These are phyloP conservation scores for Syrmaticus mikado DNA, from an alignment of 2,113 vertebrate genomes.

Conservation along the genomic window DNA sequence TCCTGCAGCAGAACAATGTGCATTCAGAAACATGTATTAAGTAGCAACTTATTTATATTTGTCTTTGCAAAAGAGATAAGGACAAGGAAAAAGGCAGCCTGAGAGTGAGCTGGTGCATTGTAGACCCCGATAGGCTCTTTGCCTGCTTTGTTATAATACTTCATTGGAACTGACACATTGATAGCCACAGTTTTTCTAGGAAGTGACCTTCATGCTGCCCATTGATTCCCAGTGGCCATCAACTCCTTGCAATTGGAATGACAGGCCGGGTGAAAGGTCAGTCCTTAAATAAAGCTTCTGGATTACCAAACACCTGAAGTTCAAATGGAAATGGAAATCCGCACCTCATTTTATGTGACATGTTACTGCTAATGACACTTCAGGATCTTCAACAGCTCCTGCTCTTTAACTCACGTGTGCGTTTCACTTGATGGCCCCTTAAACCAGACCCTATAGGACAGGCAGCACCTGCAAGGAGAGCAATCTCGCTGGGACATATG, in stretches of 20 bases:
- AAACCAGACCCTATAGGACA: not conserved
- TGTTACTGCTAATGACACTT: conserved; percentile 69
- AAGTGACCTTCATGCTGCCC: conserved; percentile 86
- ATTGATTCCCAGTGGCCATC: conserved; percentile 86
- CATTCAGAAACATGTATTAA: not conserved
- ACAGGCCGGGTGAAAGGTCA: conserved; percentile 87
- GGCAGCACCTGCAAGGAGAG: not conserved
- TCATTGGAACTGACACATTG: conserved; percentile 88
- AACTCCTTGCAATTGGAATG: conserved; percentile 81
- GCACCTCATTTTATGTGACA: conserved; percentile 73
- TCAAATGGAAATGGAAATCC: conserved; percentile 87
- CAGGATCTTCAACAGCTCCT: conserved; percentile 24
- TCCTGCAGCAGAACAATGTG: not conserved
- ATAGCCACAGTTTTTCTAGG: conserved; percentile 86
- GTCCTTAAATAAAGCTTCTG: conserved; percentile 88
- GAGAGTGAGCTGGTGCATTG: not conserved
- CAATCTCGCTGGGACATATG: not conserved
- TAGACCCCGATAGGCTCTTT: conserved; percentile 74
- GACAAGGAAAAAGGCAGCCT: not conserved
- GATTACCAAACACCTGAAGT: conserved; percentile 82
- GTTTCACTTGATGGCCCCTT: not conserved
- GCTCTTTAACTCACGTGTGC: conserved; percentile 1
- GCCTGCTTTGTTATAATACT: conserved; percentile 82
- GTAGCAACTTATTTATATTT: conserved; percentile 49
- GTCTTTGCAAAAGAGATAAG: not conserved